phyloP scores from a whole-genome alignment of 2,888 invertebrate species.

The Hypomecis punctinalis region DNA sequence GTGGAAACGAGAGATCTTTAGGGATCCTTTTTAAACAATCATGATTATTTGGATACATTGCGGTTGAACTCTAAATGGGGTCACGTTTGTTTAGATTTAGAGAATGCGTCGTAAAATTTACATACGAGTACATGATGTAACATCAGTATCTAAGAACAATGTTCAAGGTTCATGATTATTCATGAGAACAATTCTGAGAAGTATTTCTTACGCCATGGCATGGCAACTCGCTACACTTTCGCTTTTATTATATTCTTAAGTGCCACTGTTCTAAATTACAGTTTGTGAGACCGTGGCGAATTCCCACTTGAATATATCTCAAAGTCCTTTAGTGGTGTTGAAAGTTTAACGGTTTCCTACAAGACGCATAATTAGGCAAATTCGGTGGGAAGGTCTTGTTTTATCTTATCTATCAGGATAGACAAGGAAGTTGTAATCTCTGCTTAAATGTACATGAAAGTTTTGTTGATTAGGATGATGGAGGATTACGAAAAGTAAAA shows the following conservation, averaged over 20 bases:
- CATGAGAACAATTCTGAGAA: conserved; percentile 42
- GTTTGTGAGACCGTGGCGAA: conserved; percentile 28
- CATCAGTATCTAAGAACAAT: conserved; percentile 31
- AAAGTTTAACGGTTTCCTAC: conserved; percentile 23
- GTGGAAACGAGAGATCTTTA: neutral
- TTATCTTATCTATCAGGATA: conserved; percentile 15
- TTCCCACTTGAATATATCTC: conserved; percentile 15
- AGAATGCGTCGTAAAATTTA: conserved; percentile 20
- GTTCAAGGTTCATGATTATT: conserved; percentile 39
- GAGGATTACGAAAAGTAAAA: neutral
- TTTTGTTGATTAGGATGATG: conserved; percentile 1
- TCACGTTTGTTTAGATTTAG: conserved; percentile 22
- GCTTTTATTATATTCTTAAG: conserved; percentile 39
- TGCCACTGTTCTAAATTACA: conserved; percentile 35
- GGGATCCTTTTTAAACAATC: neutral
- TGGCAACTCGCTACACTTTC: conserved; percentile 38
- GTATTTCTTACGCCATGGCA: conserved; percentile 37
- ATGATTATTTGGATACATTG: conserved; percentile 19
- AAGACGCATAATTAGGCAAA: conserved; percentile 10
- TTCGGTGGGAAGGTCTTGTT: conserved; percentile 11
- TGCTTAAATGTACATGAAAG: neutral
- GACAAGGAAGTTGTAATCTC: conserved; percentile 7
- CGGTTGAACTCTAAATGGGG: neutral
- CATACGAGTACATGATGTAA: conserved; percentile 33
- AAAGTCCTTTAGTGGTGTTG: conserved; percentile 19